These are phyloP conservation scores for Diuraphis noxia DNA, from an alignment of 1,140 invertebrate species.

Conservation along the genomic window DNA sequence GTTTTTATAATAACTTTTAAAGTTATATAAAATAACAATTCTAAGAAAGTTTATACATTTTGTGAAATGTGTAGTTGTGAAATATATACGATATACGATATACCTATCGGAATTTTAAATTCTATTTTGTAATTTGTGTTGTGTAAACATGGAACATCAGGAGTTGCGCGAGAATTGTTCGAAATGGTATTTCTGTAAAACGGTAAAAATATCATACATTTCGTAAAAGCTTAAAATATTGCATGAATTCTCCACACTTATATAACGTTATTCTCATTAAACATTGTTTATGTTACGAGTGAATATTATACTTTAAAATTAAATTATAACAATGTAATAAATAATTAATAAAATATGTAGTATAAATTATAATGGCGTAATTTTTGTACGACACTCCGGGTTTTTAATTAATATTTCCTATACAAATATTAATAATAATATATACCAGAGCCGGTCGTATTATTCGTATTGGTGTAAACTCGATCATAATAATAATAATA, in stretches of 20 bases:
- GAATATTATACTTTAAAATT: too few species aligned
- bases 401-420: conserved; percentile 17
- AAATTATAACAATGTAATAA: neutral
- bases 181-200: neutral
- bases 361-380: neutral
- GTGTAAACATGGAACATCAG: neutral
- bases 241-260: neutral
- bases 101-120: neutral
- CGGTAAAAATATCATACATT: neutral
- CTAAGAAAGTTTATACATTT: too few species aligned
- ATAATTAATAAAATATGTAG: neutral
- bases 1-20: neutral
- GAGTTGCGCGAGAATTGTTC: neutral
- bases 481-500: neutral
- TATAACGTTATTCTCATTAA: neutral
- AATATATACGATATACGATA: neutral
- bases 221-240: neutral
- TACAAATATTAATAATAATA: neutral
- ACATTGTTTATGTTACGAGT: neutral
- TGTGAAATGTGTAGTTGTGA: neutral
- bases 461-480: neutral
- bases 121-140: neutral
- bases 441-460: neutral
- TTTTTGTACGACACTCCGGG: neutral
- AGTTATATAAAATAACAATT: neutral